Evolutionary conservation across 2,797 vertebrate genomes (phyloP).

Genomic region (Helarctos malayanus): DNA sequence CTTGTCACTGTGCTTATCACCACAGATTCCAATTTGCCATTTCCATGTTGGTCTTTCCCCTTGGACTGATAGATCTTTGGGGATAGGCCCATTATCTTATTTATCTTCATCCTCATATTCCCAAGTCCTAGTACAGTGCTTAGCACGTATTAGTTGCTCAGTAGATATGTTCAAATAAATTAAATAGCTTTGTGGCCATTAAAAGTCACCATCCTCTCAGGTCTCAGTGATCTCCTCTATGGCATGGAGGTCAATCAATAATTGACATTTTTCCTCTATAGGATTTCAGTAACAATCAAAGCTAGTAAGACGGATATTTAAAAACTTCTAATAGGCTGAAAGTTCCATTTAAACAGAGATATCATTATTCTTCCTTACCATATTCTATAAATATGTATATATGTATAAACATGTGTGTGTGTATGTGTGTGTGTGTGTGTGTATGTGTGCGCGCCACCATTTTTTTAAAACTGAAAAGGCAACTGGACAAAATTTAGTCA

Average conservation of each 20-base stretch:
- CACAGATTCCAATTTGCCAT: background rate
- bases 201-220: background rate
- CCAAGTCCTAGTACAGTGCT: background rate
- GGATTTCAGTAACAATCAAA: background rate
- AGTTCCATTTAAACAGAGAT: background rate
- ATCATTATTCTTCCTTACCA: background rate
- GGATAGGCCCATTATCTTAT: background rate
- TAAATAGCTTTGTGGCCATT: background rate
- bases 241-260: background rate
- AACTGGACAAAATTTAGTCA: constrained; percentile 33
- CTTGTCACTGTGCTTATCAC: background rate
- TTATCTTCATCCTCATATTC: background rate
- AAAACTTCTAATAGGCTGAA: background rate
- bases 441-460: background rate
- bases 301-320: background rate
- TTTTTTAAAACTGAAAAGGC: constrained; percentile 18
- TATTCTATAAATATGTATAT: background rate
- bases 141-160: background rate
- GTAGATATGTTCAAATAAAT: background rate
- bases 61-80: background rate
- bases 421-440: background rate
- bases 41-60: background rate
- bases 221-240: background rate
- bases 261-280: background rate
- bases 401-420: background rate